Conservation (phyloP, 1,140 invertebrate genomes). For the Ips nitidus region DNA sequence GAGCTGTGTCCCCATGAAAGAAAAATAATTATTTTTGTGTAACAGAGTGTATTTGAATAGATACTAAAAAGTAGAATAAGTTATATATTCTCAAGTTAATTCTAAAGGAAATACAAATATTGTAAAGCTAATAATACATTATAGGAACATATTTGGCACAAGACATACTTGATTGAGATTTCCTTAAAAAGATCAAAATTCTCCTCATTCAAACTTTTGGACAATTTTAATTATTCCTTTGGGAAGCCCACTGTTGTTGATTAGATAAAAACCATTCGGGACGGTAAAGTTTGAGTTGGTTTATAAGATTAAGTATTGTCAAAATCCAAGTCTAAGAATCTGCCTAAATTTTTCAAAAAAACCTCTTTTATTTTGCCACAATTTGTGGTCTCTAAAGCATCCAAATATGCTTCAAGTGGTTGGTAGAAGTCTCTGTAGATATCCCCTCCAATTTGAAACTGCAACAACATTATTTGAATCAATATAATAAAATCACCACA, state of each 20-base stretch:
- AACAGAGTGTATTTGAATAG: too few species aligned
- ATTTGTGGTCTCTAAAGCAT: slow-evolving; percentile 50
- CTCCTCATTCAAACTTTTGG: too few species aligned
- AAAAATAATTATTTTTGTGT: too few species aligned
- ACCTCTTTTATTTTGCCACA: slow-evolving; percentile 56
- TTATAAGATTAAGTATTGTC: slow-evolving; percentile 23
- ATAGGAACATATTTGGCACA: slow-evolving; percentile 3
- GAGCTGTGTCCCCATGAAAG: too few species aligned
- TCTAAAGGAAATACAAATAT: too few species aligned
- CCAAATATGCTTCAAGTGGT: slow-evolving; percentile 53
- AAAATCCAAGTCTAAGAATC: slow-evolving; percentile 45
- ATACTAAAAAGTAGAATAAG: too few species aligned
- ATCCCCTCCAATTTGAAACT: slow-evolving; percentile 57
- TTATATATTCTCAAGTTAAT: too few species aligned
- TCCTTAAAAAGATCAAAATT: too few species aligned
- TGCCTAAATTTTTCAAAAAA: slow-evolving; percentile 54
- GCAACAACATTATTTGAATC: slow-evolving; percentile 36
- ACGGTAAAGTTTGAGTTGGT: not conserved
- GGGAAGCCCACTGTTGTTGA: not conserved
- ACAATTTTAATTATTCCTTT: too few species aligned
- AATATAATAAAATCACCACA: not conserved
- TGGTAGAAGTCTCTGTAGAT: slow-evolving; percentile 53
- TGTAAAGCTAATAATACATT: not conserved
- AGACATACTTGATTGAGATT: not conserved
- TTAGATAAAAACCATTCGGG: not conserved